Base-by-base conservation (phyloP, 2,797 vertebrate genomes). In the Lutra lutra region DNA sequence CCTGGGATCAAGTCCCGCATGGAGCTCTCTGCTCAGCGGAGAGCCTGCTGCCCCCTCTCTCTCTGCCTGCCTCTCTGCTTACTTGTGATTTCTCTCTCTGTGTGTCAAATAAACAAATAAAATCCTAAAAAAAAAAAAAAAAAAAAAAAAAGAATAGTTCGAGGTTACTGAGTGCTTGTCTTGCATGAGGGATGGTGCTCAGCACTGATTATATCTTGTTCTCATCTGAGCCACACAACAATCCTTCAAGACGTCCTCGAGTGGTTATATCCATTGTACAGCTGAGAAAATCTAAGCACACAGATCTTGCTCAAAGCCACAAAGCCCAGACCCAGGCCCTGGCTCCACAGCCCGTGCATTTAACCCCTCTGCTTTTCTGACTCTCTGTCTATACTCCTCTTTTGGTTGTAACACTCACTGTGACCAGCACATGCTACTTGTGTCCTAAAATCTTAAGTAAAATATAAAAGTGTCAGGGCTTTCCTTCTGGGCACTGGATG, bases 91-190 rank as follows among this genome's bases (percentile, higher is more conserved):
- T 48, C 46, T 48, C 46, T 48, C 12, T 48, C 2, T 48, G 3
- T 48, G 46, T 48, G 46, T 48, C 46, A 48, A 48, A 14, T 48
- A 48, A 48, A 48, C 46, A 48, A 48, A 48, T 48, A 48, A 48
- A 48, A 48, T 13, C 46, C 13, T 48, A 13, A 46, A 46, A 46
- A 48, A 48, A 48, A 13, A 48, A 13, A 46, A 46, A 46, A 48
- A 48, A 48, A 13, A 48, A 48, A 48, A 48, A 48, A 48, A 87
- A 6, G 18, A 40, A 48, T 0, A 78, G 62, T 15, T 38, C 10
- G 7, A 0, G 2, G 14, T 51, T 20, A 12, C 1, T 2, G 14
- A n/a, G 23, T 0, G 64, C 75, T 38, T 18, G 18, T 58, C 46
- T 3, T 46, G 48, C 9, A 64, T 73, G 0, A 20, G 8, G 38